Conservation (phyloP, 2,797 vertebrate genomes). For the Philypnodon macrostomus region DNA sequence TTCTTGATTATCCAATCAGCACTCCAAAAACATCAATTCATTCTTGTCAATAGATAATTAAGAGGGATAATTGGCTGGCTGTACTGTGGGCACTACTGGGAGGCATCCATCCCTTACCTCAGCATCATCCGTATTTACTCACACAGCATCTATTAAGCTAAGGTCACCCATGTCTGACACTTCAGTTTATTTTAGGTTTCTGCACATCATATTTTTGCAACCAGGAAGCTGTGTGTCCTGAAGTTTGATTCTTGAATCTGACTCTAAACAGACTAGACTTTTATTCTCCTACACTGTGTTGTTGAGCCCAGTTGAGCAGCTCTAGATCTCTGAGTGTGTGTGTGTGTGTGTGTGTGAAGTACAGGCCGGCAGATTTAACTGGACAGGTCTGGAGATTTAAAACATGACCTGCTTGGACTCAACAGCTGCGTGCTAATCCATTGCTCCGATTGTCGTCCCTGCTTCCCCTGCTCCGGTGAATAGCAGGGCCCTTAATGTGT, state of each 20-base stretch:
- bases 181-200: background rate
- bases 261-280: background rate
- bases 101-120: conserved; percentile 55
- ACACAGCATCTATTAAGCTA: conserved; percentile 21
- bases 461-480: conserved; percentile 62
- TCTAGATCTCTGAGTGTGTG: conserved; percentile 45
- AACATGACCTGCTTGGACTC: conserved; percentile 60
- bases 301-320: conserved; percentile 40
- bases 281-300: conserved; percentile 34
- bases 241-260: background rate
- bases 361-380: conserved; percentile 55
- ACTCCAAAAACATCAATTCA: conserved; percentile 76
- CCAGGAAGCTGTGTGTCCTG: no score
- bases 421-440: conserved; percentile 69
- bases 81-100: conserved; percentile 55
- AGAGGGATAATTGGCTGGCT: conserved; percentile 75
- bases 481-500: conserved; percentile 71
- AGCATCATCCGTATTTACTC: conserved; percentile 20
- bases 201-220: background rate
- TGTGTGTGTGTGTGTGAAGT: conserved; percentile 62
- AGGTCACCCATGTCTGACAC: conserved; percentile 23
- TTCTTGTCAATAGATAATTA: conserved; percentile 79
- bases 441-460: conserved; percentile 55
- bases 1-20: conserved; percentile 77
- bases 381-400: conserved; percentile 65